Percentiles rank a stretch among this genome's conserved stretches.
These are phyloP conservation scores for Lagorchestes hirsutus DNA, from an alignment of 2,797 vertebrate genomes.

Conservation along the genomic window DNA sequence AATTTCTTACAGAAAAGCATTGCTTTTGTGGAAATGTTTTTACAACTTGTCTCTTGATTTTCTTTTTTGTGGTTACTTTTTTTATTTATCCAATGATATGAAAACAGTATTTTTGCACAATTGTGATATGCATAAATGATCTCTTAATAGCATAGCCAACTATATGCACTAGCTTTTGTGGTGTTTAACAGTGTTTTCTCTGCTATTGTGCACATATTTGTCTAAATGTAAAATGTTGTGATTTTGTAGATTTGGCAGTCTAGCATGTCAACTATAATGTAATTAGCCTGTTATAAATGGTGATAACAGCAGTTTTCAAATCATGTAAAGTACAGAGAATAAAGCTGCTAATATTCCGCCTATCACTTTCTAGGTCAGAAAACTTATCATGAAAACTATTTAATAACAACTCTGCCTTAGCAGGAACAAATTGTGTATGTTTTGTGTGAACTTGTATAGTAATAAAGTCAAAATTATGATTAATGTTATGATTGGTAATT, in stretches of 20 bases:
- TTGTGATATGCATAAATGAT: conserved; percentile 50
- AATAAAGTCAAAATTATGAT: conserved; percentile 89
- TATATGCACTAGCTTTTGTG: conserved; percentile 68
- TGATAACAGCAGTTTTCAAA: conserved; percentile 83
- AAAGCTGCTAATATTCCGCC: conserved; percentile 79
- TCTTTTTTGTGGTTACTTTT: conserved; percentile 52
- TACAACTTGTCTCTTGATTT: conserved; percentile 68
- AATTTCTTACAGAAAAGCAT: conserved; percentile 70
- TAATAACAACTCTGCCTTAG: conserved; percentile 76
- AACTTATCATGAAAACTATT: conserved; percentile 66
- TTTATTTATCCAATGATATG: conserved; percentile 67
- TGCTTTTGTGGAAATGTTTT: conserved; percentile 76
- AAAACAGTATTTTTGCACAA: conserved; percentile 80
- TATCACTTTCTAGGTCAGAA: conserved; percentile 37
- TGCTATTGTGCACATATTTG: conserved; percentile 49
- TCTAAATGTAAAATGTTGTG: conserved; percentile 56
- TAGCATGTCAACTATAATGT: conserved; percentile 88
- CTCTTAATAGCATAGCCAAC: conserved; percentile 72
- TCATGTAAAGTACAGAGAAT: conserved; percentile 68
- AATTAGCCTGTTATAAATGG: conserved; percentile 79
- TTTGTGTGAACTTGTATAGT: conserved; percentile 88
- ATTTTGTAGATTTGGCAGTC: conserved; percentile 81
- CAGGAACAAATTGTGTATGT: conserved; percentile 82
- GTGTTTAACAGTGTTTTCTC: conserved; percentile 69
- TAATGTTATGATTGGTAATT: conserved; percentile 46